These are phyloP conservation scores for Procambarus virginalis DNA, from an alignment of 1,140 invertebrate genomes.

Conservation along the genomic window DNA sequence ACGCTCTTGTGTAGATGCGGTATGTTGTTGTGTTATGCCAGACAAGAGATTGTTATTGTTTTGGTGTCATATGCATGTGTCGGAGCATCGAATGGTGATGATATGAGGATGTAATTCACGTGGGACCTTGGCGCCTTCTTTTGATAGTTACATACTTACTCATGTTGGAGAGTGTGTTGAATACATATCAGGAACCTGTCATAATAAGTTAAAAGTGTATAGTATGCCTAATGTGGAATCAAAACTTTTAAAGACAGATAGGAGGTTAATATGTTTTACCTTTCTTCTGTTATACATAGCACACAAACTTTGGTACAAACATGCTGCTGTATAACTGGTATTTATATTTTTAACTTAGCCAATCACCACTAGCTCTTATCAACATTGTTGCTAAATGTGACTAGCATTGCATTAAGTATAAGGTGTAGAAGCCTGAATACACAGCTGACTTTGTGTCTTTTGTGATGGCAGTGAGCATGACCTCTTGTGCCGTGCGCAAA, in stretches of 20 bases:
- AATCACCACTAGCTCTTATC: neutral
- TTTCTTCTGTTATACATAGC: neutral
- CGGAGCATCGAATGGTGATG: no score
- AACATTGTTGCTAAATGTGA: neutral
- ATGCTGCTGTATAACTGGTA: slow-evolving; percentile 6
- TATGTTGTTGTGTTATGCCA: neutral
- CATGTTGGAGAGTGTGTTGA: neutral
- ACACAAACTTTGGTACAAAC: slow-evolving; percentile 37
- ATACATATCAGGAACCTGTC: neutral
- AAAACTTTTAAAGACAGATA: neutral
- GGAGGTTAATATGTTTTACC: neutral
- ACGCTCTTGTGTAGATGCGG: neutral
- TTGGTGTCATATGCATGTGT: neutral
- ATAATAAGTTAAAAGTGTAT: neutral
- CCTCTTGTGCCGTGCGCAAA: neutral
- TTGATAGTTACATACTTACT: neutral
- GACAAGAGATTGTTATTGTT: neutral
- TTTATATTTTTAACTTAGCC: neutral
- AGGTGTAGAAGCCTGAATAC: neutral
- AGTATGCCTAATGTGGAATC: neutral
- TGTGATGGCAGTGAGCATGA: neutral
- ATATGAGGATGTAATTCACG: no score
- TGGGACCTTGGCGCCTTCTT: no score
- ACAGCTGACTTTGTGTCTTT: neutral
- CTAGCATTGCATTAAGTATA: neutral